These are phyloP conservation scores for Oscheius onirici DNA, from an alignment of 2,888 invertebrate species.

Conservation along the genomic window DNA sequence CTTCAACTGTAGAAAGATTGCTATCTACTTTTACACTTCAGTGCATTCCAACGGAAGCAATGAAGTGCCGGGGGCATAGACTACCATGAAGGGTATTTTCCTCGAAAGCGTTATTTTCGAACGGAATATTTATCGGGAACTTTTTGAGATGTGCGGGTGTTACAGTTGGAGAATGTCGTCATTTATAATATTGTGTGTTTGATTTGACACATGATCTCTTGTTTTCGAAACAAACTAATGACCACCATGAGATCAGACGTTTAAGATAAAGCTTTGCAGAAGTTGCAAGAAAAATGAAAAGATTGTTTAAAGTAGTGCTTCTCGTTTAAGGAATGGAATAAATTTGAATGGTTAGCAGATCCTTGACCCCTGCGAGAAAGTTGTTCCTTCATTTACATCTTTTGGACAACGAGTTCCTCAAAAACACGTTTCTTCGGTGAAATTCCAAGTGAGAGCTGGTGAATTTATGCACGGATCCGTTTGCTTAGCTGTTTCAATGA, in stretches of 20 bases:
- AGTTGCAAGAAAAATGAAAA: too few relatives aligned
- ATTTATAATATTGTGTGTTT: too few relatives aligned
- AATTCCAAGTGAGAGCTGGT: neutral
- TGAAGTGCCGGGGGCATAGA: neutral
- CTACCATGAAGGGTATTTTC: too few relatives aligned
- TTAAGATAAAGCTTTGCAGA: too few relatives aligned
- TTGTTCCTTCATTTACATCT: neutral
- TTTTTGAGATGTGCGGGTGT: too few relatives aligned
- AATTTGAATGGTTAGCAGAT: neutral
- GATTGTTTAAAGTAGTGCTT: too few relatives aligned
- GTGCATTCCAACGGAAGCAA: constrained; percentile 22
- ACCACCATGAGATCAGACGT: too few relatives aligned
- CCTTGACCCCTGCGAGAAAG: constrained; percentile 2
- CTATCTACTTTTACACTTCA: constrained; percentile 22
- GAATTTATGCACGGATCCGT: constrained; percentile 9
- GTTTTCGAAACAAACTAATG: too few relatives aligned
- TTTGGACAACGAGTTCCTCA: neutral
- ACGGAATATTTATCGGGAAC: too few relatives aligned
- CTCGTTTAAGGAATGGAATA: neutral
- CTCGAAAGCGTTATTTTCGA: too few relatives aligned
- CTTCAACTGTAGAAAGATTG: constrained; percentile 26
- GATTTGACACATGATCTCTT: too few relatives aligned
- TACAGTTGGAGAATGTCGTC: too few relatives aligned
- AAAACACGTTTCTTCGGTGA: neutral
- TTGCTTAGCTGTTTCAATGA: constrained; percentile 10